Evolutionary conservation across 2,888 invertebrate species (phyloP).

Genomic region (Harpalus rubripes): DNA sequence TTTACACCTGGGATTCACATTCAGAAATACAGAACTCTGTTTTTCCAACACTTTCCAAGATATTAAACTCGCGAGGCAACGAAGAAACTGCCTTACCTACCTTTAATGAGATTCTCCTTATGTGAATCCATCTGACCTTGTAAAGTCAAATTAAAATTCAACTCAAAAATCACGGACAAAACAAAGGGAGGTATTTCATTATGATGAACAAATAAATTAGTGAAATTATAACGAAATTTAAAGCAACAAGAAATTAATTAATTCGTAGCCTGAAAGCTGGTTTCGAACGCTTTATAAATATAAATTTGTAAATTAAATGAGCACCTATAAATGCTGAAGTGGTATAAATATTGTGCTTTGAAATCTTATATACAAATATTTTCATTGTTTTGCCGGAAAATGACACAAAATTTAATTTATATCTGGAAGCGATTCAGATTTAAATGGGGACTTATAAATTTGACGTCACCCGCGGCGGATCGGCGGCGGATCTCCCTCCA

Average conservation of each 20-base stretch:
- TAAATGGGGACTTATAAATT: too few relatives aligned
- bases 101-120: constrained; percentile 22
- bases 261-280: constrained; percentile 28
- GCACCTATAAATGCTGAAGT: constrained; percentile 7
- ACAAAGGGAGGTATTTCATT: constrained; percentile 7
- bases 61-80: constrained; percentile 27
- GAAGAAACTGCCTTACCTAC: neutral
- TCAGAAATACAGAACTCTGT: neutral
- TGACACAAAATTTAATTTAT: neutral
- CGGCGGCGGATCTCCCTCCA: too few relatives aligned
- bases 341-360: constrained; percentile 26
- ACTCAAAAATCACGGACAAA: neutral
- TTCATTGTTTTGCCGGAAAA: neutral
- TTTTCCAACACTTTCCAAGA: constrained; percentile 50
- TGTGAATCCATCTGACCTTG: neutral
- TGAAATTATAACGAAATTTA: constrained; percentile 34
- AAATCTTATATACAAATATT: neutral
- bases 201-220: constrained; percentile 16
- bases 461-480: too few relatives aligned
- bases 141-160: constrained; percentile 8
- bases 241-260: constrained; percentile 47
- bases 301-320: constrained; percentile 39
- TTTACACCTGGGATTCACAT: constrained; percentile 50
- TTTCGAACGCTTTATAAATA: constrained; percentile 27
- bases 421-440: too few relatives aligned